Percentiles rank a stretch among this genome's conserved stretches.
Evolutionary conservation across 2,797 vertebrate species (phyloP).

Genomic region (Poeciliopsis gracilis): DNA sequence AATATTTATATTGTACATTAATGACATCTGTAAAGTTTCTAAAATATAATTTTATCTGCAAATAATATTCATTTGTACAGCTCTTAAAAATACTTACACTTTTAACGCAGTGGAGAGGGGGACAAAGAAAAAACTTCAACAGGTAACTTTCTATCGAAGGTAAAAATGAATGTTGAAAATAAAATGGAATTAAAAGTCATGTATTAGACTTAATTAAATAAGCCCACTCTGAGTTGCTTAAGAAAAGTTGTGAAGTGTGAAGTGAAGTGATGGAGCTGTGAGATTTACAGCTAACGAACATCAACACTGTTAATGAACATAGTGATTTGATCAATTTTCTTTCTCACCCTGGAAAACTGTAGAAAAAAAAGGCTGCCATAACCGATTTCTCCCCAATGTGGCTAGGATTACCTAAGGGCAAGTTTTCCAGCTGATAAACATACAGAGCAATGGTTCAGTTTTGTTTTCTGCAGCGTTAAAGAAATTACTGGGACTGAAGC

Average conservation of each 20-base stretch:
- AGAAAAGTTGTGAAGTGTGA: too few species aligned
- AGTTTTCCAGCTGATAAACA: slow-evolving; percentile 20
- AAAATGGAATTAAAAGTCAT: not conserved
- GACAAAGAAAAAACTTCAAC: not conserved
- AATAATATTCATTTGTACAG: not conserved
- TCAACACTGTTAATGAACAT: not conserved
- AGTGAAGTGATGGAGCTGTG: too few species aligned
- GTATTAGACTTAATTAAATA: not conserved
- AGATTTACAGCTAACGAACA: not conserved
- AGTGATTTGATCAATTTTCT: not conserved
- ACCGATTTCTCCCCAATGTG: not conserved
- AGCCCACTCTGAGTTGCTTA: not conserved
- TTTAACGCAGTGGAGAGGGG: not conserved
- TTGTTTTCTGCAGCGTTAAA: slow-evolving; percentile 7
- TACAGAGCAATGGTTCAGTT: slow-evolving; percentile 6
- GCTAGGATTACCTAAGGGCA: not conserved
- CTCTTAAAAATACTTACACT: not conserved
- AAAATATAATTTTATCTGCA: not conserved
- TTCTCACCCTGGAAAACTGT: not conserved
- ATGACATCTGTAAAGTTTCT: not conserved
- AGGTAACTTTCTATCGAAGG: not conserved
- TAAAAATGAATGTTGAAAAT: not conserved
- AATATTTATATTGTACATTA: not conserved
- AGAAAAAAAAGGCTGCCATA: not conserved
- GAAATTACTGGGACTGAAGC: slow-evolving; percentile 2